A percentile compares a stretch with the other conserved stretches of the same genome.
Evolutionary conservation across 2,888 invertebrate genomes (phyloP).

Genomic region (Lysandra bellargus): DNA sequence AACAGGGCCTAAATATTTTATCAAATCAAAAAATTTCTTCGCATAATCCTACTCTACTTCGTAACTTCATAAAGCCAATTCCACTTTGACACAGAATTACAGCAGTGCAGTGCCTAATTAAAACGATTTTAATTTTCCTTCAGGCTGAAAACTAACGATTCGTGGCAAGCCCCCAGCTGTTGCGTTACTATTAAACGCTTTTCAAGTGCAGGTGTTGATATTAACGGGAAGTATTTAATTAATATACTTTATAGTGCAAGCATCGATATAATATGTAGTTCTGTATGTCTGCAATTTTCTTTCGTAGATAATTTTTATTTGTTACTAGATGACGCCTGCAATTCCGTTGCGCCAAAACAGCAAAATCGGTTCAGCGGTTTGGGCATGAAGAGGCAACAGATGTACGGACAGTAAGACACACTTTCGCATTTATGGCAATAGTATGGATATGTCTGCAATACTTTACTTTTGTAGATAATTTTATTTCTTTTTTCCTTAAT

Average conservation of each 20-base stretch:
- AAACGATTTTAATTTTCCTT: conserved; percentile 68
- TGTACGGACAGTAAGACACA: too few species aligned
- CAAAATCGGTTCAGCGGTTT: too few species aligned
- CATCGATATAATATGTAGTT: conserved; percentile 48
- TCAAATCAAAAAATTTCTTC: not conserved
- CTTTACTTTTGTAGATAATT: too few species aligned
- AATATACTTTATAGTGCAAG: conserved; percentile 58
- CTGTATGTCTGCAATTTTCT: conserved; percentile 37
- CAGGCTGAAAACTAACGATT: conserved; percentile 65
- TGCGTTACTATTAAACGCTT: conserved; percentile 78
- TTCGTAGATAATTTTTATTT: not conserved
- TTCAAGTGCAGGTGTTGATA: conserved; percentile 79
- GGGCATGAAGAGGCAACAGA: too few species aligned
- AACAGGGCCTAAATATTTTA: too few species aligned
- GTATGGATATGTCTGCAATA: too few species aligned
- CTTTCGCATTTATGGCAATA: too few species aligned
- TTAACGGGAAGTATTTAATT: conserved; percentile 74
- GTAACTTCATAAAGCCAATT: not conserved
- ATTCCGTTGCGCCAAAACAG: too few species aligned
- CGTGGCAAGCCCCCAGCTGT: conserved; percentile 60
- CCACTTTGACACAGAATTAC: conserved; percentile 5
- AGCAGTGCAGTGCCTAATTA: conserved; percentile 45
- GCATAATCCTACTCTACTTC: not conserved
- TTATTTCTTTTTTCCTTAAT: too few species aligned
- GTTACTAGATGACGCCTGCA: not conserved